Conservation (phyloP, 2,797 vertebrate species). For the Clarias laeviceps region DNA sequence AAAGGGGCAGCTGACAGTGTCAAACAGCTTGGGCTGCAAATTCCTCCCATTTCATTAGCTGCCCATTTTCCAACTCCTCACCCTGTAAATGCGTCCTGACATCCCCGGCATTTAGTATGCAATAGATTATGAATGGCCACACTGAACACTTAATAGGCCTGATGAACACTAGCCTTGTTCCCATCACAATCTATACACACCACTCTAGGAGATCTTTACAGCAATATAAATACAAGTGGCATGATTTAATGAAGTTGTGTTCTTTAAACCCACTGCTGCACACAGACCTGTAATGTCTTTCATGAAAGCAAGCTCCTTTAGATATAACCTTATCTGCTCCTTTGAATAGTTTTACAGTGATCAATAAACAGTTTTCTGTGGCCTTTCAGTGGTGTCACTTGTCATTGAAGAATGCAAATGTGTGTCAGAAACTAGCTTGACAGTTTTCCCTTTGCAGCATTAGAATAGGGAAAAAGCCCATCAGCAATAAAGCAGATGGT, state of each 20-base stretch:
- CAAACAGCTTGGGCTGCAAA: constrained; percentile 60
- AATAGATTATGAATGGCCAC: constrained; percentile 73
- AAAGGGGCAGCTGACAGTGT: constrained; percentile 68
- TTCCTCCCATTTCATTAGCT: constrained; percentile 67
- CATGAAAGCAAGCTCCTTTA: constrained; percentile 75
- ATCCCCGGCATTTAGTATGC: constrained; percentile 76
- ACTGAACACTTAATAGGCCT: constrained; percentile 77
- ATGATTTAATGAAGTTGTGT: constrained; percentile 97
- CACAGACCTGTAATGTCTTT: constrained; percentile 79
- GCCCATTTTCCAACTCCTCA: constrained; percentile 60
- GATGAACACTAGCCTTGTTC: constrained; percentile 76
- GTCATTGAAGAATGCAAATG: constrained; percentile 92
- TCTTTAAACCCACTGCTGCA: constrained; percentile 73
- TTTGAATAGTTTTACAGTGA: constrained; percentile 92
- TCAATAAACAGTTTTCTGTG: constrained; percentile 97
- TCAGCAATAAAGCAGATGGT: constrained; percentile 61
- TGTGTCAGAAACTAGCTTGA: constrained; percentile 92
- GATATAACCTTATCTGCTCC: constrained; percentile 92
- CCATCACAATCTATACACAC: constrained; percentile 74
- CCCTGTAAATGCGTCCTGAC: constrained; percentile 69
- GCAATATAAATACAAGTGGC: constrained; percentile 84
- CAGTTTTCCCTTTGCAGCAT: constrained; percentile 80
- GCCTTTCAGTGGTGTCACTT: constrained; percentile 95
- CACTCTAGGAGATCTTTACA: constrained; percentile 69
- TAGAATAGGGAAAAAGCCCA: constrained; percentile 54